Evolutionary conservation across 2,888 invertebrate genomes (phyloP).

Genomic region (Cinara cedri): DNA sequence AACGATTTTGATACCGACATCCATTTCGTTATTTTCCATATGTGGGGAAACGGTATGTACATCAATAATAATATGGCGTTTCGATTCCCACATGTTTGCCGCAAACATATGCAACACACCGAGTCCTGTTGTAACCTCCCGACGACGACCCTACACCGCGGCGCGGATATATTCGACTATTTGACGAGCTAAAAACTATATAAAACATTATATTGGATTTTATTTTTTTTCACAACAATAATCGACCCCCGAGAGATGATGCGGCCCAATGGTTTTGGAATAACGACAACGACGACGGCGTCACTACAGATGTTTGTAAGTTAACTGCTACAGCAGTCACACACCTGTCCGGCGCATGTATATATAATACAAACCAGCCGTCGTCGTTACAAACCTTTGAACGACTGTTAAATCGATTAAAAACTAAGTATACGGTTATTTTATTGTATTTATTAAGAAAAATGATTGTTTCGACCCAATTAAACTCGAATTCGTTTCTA

Average conservation of each 20-base stretch:
- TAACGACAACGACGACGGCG: not conserved
- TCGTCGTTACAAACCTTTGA: conserved; percentile 15
- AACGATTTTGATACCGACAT: too few relatives aligned
- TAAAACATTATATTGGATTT: too few relatives aligned
- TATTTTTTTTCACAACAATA: too few relatives aligned
- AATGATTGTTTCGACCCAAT: too few relatives aligned
- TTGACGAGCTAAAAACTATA: conserved; percentile 10
- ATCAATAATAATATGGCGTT: conserved; percentile 4
- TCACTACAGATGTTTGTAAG: conserved; percentile 32
- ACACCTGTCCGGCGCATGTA: conserved; percentile 26
- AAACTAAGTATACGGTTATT: not conserved
- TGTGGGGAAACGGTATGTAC: not conserved
- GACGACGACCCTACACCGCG: not conserved
- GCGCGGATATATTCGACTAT: not conserved
- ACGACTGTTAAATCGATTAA: conserved; percentile 30
- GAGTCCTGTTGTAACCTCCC: conserved; percentile 27
- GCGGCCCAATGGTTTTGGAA: conserved; percentile 12
- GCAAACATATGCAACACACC: conserved; percentile 12
- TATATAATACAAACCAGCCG: conserved; percentile 14
- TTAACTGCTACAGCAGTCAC: conserved; percentile 9
- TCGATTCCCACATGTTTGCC: conserved; percentile 37
- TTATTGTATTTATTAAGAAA: too few relatives aligned
- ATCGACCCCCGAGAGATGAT: conserved; percentile 21
- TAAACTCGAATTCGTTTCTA: too few relatives aligned
- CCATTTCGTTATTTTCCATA: conserved; percentile 2